phyloP scores from a whole-genome alignment of 2,888 invertebrate genomes.

The Ypsolopha sequella region DNA sequence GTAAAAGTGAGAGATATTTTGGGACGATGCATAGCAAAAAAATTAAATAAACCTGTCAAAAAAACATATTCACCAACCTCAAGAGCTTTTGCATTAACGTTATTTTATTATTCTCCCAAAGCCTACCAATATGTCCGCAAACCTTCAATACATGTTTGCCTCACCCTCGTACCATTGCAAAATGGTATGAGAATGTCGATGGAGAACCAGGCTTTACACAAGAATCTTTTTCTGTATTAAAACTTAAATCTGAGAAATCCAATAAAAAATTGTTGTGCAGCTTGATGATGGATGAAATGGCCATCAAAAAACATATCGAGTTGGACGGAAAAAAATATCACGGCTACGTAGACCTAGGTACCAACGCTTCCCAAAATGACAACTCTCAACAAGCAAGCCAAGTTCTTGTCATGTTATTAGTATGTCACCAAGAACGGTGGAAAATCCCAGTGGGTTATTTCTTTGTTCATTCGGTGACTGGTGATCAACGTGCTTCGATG shows the following conservation, averaged over 20 bases:
- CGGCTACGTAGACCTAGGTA: conserved; percentile 14
- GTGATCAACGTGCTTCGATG: conserved; percentile 3
- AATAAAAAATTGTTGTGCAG: conserved; percentile 9
- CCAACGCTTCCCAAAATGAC: neutral
- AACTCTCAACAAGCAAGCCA: neutral
- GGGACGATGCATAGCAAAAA: neutral
- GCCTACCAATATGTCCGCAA: conserved; percentile 20
- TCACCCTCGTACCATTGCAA: conserved; percentile 17
- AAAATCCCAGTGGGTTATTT: conserved; percentile 8
- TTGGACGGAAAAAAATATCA: conserved; percentile 19
- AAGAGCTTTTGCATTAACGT: conserved; percentile 13
- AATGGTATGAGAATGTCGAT: conserved; percentile 20
- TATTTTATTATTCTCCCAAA: conserved; percentile 19
- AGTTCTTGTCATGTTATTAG: neutral
- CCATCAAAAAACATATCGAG: conserved; percentile 16
- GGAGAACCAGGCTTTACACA: conserved; percentile 20
- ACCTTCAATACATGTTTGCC: conserved; percentile 16
- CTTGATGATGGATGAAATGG: conserved; percentile 19
- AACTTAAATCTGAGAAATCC: conserved; percentile 5
- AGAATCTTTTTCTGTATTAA: conserved; percentile 14
- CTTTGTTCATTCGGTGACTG: conserved; percentile 5
- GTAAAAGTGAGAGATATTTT: neutral
- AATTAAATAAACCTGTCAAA: neutral
- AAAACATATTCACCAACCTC: neutral
- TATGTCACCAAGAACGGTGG: neutral